A percentile compares a stretch with the other conserved stretches of the same genome.
These are phyloP conservation scores for Leptinotarsa texana DNA, from an alignment of 1,140 invertebrate genomes.

Conservation along the genomic window DNA sequence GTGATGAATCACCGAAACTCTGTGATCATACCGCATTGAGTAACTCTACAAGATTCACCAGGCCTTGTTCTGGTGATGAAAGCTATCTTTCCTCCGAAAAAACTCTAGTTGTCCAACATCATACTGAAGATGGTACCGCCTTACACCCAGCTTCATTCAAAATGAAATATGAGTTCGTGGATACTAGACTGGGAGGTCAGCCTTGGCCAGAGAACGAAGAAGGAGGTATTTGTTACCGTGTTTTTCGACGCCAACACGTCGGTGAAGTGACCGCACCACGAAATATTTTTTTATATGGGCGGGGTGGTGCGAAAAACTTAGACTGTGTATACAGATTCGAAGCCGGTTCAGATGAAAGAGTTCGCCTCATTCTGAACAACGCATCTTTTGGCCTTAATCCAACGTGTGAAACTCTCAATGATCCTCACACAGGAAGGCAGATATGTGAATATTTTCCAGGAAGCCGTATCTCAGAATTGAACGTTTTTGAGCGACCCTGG, in stretches of 20 bases:
- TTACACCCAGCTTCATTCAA: slow-evolving; percentile 68
- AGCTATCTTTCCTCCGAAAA: slow-evolving; percentile 75
- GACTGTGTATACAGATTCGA: slow-evolving; percentile 76
- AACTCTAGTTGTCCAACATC: slow-evolving; percentile 59
- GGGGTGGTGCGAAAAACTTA: slow-evolving; percentile 73
- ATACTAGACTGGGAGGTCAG: slow-evolving; percentile 75
- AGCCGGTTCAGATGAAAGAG: slow-evolving; percentile 66
- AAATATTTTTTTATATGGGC: slow-evolving; percentile 77
- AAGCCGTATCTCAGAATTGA: slow-evolving; percentile 62
- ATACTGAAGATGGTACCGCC: slow-evolving; percentile 67
- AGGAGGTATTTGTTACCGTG: slow-evolving; percentile 58
- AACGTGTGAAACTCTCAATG: slow-evolving; percentile 70
- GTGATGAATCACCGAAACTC: slow-evolving; percentile 72
- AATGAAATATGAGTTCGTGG: slow-evolving; percentile 82
- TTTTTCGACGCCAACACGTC: slow-evolving; percentile 62
- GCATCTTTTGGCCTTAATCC: slow-evolving; percentile 69
- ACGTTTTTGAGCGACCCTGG: slow-evolving; percentile 69
- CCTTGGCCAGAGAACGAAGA: slow-evolving; percentile 60
- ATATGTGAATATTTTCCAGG: slow-evolving; percentile 61
- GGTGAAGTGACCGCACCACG: slow-evolving; percentile 70
- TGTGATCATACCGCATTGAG: slow-evolving; percentile 80
- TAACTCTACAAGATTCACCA: slow-evolving; percentile 72
- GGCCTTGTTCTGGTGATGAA: slow-evolving; percentile 75
- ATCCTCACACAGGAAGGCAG: slow-evolving; percentile 66
- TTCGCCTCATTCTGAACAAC: slow-evolving; percentile 71